phyloP scores from a whole-genome alignment of 1,140 invertebrate genomes.

The Lepidurus packardi region DNA sequence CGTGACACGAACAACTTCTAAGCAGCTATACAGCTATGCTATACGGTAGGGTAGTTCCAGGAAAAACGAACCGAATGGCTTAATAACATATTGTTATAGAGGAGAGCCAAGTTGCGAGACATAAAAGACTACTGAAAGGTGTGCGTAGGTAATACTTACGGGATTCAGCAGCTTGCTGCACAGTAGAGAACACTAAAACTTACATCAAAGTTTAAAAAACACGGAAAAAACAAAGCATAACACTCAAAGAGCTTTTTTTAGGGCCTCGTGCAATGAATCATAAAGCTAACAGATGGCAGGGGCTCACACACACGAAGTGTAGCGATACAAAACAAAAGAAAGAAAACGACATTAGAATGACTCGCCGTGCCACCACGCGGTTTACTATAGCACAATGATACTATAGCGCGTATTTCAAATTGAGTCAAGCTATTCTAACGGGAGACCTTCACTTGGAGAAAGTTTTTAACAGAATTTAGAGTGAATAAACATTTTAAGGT shows the following conservation, averaged over 20 bases:
- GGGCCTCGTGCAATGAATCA: not conserved
- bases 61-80: no score
- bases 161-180: not conserved
- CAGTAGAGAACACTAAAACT: not conserved
- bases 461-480: no score
- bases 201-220: not conserved
- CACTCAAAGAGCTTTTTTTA: not conserved
- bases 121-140: not conserved
- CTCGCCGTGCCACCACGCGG: not conserved
- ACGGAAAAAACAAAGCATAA: not conserved
- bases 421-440: not conserved
- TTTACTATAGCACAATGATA: not conserved
- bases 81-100: no score
- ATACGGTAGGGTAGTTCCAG: no score
- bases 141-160: not conserved
- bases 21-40: no score
- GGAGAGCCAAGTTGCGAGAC: not conserved
- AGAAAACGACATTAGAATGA: not conserved
- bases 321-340: not conserved
- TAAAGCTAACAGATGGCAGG: conserved; percentile 13
- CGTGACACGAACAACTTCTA: no score
- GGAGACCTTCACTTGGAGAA: no score
- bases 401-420: not conserved
- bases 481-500: no score
- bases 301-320: not conserved